Percentiles rank a stretch among this genome's conserved stretches.
Conservation (phyloP, 2,113 vertebrate genomes). For the Muscicapa adusta region DNA sequence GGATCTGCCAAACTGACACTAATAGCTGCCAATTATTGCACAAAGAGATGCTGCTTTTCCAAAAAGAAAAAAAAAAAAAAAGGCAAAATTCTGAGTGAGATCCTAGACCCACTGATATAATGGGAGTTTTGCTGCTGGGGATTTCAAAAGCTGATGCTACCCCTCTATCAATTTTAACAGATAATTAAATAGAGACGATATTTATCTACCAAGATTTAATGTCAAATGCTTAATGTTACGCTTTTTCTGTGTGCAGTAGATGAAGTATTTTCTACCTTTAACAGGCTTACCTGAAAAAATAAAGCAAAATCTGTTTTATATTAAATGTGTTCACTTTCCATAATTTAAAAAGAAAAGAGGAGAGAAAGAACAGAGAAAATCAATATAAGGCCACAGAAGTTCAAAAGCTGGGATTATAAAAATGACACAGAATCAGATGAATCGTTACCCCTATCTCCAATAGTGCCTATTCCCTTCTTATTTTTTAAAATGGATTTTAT, state of each 20-base stretch:
- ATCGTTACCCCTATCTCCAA: background rate
- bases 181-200: conserved; percentile 19
- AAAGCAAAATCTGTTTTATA: conserved; percentile 55
- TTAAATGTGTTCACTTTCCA: conserved; percentile 30
- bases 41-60: background rate
- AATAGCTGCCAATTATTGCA: conserved; percentile 29
- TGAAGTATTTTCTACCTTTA: conserved; percentile 33
- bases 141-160: background rate
- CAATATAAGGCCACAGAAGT: conserved; percentile 12
- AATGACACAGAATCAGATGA: background rate
- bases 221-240: background rate
- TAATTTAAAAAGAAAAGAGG: conserved; percentile 7
- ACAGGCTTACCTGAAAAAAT: conserved; percentile 51
- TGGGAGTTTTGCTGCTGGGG: background rate
- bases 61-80: background rate
- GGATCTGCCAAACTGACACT: background rate
- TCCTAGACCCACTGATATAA: background rate
- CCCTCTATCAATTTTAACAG: background rate
- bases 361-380: background rate
- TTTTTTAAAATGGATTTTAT: background rate
- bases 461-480: background rate
- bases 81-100: background rate
- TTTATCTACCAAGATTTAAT: conserved; percentile 43
- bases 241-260: background rate
- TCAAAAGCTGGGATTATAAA: conserved; percentile 41